Evolutionary conservation across 37 sponge, comb jelly and placozoan species (phyloP), one percentile per base, ranked within the genome.

Genomic region (Mnemiopsis leidyi): DNA sequence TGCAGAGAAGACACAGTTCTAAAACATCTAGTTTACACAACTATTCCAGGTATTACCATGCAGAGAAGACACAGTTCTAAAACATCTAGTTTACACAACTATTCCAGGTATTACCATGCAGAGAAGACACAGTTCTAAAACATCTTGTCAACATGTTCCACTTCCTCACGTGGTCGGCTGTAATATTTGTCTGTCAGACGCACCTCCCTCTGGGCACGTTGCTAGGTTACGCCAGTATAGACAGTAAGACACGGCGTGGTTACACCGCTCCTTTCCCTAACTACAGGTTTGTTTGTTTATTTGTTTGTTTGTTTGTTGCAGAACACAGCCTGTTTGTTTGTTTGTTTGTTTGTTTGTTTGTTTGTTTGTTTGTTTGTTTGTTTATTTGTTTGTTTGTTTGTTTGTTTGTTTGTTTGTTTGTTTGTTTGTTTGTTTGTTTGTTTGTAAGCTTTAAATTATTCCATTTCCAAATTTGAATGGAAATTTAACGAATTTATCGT

Each of bases 261-360:
- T 85, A 85, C 48, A 85, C 90, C 5, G 90, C 90, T 36, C 90
- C 90, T 3, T 85, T 85, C 48, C 90, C 90, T 33, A 85, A 85
- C 48, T 85, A 85, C 90, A 71, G 75, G 75, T 71, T n/a, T 29
- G 61, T 48, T 13, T 48, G 61, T 48, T 48, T 48, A 5, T 18
- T 48, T 48, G 5, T 48, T 13, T 48, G 61, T 48, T 13, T 13
- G 61, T 48, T 48, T 48, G 13, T 67, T 67, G 13, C 68, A 67
- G 18, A 21, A 67, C 68, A 13, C 18, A 21, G 18, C 68, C 68
- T 21, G 13, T 29, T 71, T 71, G 30, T 71, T 18, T 71, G 30
- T n/a, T 13, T 48, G 61, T 48, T 13, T 48, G 61, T 48, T 13
- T 48, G 61, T 48, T 13, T 48, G 61, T 48, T 13, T 48, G 61